Conservation (phyloP, 2,113 vertebrate species). For the Canis aureus region DNA sequence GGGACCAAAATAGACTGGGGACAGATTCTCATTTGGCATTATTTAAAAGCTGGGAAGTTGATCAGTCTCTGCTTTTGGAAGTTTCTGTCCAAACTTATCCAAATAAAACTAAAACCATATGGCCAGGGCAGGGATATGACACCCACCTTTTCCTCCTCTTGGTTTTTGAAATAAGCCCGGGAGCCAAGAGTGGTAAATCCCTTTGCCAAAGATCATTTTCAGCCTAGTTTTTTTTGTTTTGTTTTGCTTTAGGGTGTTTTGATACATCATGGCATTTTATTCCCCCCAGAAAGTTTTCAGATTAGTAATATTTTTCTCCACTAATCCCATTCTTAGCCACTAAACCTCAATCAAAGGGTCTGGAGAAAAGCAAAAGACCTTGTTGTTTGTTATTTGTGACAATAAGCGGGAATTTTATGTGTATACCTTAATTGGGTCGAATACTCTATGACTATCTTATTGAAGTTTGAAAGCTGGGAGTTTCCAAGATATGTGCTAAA, state of each 20-base stretch:
- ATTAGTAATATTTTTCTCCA: slow-evolving; percentile 62
- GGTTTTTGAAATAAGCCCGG: slow-evolving; percentile 20
- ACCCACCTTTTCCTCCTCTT: neutral
- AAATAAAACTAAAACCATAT: slow-evolving; percentile 58
- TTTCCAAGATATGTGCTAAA: slow-evolving; percentile 77
- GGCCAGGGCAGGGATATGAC: neutral
- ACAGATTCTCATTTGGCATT: neutral
- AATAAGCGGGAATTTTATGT: slow-evolving; percentile 60
- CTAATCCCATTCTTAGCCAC: slow-evolving; percentile 69
- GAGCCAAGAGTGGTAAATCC: neutral
- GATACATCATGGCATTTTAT: slow-evolving; percentile 28
- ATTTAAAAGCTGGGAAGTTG: slow-evolving; percentile 33
- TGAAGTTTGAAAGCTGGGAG: slow-evolving; percentile 80
- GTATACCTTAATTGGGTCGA: slow-evolving; percentile 50
- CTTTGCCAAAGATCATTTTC: slow-evolving; percentile 29
- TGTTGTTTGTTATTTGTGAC: slow-evolving; percentile 70
- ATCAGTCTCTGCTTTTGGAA: neutral
- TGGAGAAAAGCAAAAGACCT: slow-evolving; percentile 60
- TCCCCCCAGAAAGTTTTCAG: slow-evolving; percentile 46
- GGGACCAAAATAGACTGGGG: neutral
- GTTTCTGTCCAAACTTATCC: slow-evolving; percentile 24
- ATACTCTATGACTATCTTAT: slow-evolving; percentile 46
- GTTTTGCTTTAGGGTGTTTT: slow-evolving; percentile 45
- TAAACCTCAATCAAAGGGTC: slow-evolving; percentile 70
- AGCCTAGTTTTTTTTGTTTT: neutral